Evolutionary conservation across 2,113 vertebrate genomes (phyloP), one percentile per base, ranked within the genome.

Genomic region (Pagrus major): DNA sequence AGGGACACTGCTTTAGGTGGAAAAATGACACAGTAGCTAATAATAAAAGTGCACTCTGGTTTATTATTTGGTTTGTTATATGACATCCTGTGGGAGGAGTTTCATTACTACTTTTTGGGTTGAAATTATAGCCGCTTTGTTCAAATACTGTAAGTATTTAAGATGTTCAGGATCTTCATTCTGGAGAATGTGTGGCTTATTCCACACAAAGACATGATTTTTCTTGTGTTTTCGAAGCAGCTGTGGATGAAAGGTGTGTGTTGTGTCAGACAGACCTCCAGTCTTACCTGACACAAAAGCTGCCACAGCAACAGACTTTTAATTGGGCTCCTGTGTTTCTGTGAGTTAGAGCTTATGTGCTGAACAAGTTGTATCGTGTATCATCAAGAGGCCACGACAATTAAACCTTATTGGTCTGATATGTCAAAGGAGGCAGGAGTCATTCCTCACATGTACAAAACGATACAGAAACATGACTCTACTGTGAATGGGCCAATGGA

Each of bases 1-100:
- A 14, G 85, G 82, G 88, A 86, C 27, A 6, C 52, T 35, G 78
- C 78, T 86, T 69, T 66, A 76, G 65, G 80, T 44, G 44, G 61
- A 65, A 80, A 79, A 84, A 47, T n/a, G 42, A 77, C 59, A 73
- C 35, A 67, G 65, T n/a, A 46, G 54, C 61, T 78, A 66, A 70
- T 85, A 76, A 78, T 75, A 69, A 78, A 85, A 83, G 84, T 66
- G 71, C 33, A 63, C 46, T 25, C 27, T 18, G 46, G 1, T 83
- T 87, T 58, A 71, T 74, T 80, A 68, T 83, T 68, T 49, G 33
- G 55, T 37, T 72, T 63, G 46, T 55, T 39, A 33, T 35, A 74
- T 55, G 60, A 56, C 41, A 58, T 63, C 63, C 35, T 55, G 42
- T 44, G 25, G 54, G 47, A 76, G 39, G 67, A 77, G 46, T 42